Base-by-base conservation (phyloP, 2,797 vertebrate species). In the Champsocephalus gunnari region DNA sequence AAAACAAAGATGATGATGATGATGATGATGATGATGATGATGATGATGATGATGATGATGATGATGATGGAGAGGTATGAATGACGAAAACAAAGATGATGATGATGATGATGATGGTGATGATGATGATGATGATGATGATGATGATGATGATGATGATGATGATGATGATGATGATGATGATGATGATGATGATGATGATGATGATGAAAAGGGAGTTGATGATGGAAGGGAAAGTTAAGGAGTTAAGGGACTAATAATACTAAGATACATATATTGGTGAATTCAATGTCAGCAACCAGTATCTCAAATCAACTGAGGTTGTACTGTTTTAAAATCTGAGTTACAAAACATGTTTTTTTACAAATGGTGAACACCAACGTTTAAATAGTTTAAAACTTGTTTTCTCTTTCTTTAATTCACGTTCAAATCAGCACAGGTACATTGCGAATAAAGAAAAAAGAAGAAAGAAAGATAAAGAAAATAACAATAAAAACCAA, bases 241-340 rank as follows among this genome's bases (percentile, higher is more conserved):
- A 5, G 50, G 16, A 45, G 63, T 0, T 41, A 63, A 64, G 56
- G 43, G 41, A 55, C 13, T 3, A n/a, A 60, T 50, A 74, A 68
- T 28, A 17, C 11, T 38, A 3, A 43, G 44, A 53, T 9, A 34
- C 19, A 55, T 34, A 6, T n/a, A 61, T 45, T 34, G 8, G 47
- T 43, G 19, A 14, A 11, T 11, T 32, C n/a, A 11, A 17, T 8
- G 12, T 44, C 12, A 45, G 38, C 4, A 16, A 32, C 47, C 51
- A 34, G 5, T 54, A 49, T 7, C 12, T 14, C 13, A 61, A 44
- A 53, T 41, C 17, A 24, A 17, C 4, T 5, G 6, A 34, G 14
- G 44, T 28, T 28, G 28, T 28, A 28, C 28, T 28, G 28, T 28
- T 28, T 28, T 28, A 28, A 28, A 28, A 28, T 28, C 28, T 28